Evolutionary conservation across 2,797 vertebrate genomes (phyloP).

Genomic region (Hirundo rustica): DNA sequence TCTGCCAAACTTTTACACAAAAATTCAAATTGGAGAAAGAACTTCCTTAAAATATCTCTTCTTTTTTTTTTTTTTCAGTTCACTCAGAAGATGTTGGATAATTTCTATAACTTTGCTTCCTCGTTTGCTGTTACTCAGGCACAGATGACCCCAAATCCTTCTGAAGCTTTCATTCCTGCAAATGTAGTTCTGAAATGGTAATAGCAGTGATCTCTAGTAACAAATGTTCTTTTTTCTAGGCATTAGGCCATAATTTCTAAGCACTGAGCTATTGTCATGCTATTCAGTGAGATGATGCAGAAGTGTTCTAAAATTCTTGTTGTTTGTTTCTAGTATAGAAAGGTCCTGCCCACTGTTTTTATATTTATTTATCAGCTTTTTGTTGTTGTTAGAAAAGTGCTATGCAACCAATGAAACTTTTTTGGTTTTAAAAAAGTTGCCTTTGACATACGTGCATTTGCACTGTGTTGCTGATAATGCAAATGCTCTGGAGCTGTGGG

Average conservation of each 20-base stretch:
- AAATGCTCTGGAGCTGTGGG: not conserved
- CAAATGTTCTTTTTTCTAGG: not conserved
- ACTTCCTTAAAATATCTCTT: not conserved
- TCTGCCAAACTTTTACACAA: not conserved
- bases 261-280: not conserved
- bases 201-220: not conserved
- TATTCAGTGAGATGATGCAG: not conserved
- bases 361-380: not conserved
- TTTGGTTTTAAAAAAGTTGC: not conserved
- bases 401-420: not conserved
- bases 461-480: not conserved
- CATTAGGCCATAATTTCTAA: not conserved
- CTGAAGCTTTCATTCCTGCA: conserved; percentile 93
- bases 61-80: conserved; percentile 78
- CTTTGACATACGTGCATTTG: not conserved
- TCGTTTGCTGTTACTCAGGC: conserved; percentile 92
- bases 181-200: conserved; percentile 91
- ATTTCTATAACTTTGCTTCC: conserved; percentile 91
- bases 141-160: conserved; percentile 92
- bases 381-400: not conserved
- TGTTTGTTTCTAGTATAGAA: not conserved
- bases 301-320: not conserved
- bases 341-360: not conserved
- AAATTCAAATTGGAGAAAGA: not conserved
- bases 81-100: conserved; percentile 98